Base-by-base conservation (phyloP, 2,113 vertebrate species). In the Chauna torquata region DNA sequence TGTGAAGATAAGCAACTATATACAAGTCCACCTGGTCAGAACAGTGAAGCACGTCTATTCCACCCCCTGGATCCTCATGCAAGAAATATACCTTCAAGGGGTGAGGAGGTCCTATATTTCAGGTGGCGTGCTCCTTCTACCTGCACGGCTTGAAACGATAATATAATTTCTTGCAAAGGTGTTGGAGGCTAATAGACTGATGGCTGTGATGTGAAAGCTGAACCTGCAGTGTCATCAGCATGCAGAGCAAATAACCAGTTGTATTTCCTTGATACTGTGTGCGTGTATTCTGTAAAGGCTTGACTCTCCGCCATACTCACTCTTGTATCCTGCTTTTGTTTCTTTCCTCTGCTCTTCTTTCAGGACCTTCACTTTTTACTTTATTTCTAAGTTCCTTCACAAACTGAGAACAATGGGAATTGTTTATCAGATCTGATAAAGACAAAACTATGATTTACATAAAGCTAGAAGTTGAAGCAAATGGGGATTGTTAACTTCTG, bases 1-100 rank as follows among this genome's bases (percentile, higher is more conserved):
- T 82, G 87, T 98, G 98, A 99, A 98, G 99, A 98, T 64, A 97
- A 98, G 42, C 97, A 91, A 96, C 97, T 95, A 66, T 97, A 98
- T 97, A 95, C 98, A 97, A 97, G 97, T 94, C 98, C 97, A 93
- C 97, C 97, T 95, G 96, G 97, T 96, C 98, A 98, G 98, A 98
- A 96, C 97, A 97, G 97, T 97, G 98, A 98, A 95, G 98, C 98
- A 77, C 97, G 98, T 97, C 58, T 98, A 23, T 98, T 98, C 97
- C 97, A 45, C 77, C 97, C 98, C n/a, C 86, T 83, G 98, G 98
- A 98, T 91, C 98, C 94, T 95, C 98, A 44, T 83, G 97, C 98
- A 70, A 96, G 98, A 62, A 98, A 96, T 97, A 88, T 92, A 65
- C 98, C 97, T 92, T 96, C 94, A 78, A 98, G 98, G 98, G 98